Conservation (phyloP, 64 coral and sea anemone species). For the Trachythela sp. region DNA sequence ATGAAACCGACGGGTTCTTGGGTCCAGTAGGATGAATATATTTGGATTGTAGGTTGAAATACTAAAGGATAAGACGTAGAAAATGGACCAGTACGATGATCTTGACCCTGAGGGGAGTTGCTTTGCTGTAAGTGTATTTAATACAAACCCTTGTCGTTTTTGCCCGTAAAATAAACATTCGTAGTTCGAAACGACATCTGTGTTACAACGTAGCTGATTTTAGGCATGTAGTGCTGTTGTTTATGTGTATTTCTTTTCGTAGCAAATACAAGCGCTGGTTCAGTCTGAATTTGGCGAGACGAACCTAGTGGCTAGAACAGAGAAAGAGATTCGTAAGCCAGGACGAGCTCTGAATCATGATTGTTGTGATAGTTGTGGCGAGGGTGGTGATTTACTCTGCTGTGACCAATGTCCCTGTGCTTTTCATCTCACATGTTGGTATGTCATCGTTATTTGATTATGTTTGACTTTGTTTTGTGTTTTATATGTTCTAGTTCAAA, state of each 20-base stretch:
- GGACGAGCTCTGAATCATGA: slow-evolving; percentile 89
- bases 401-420: slow-evolving; percentile 96
- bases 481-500: neutral
- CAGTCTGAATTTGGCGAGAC: slow-evolving; percentile 80
- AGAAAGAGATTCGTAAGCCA: slow-evolving; percentile 79
- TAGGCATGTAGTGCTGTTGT: neutral
- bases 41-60: neutral
- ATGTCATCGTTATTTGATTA: slow-evolving; percentile 16
- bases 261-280: slow-evolving; percentile 98
- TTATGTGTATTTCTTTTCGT: slow-evolving; percentile 31
- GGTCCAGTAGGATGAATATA: neutral
- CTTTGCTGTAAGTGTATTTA: neutral
- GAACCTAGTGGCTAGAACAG: slow-evolving; percentile 58
- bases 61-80: neutral
- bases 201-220: neutral
- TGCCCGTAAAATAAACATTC: neutral
- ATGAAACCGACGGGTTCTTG: neutral
- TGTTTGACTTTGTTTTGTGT: neutral
- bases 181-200: neutral
- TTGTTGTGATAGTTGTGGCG: slow-evolving; percentile 94
- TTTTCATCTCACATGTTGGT: slow-evolving; percentile 97
- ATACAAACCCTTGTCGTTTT: neutral
- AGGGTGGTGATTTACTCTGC: slow-evolving; percentile 93
- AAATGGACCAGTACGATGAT: neutral
- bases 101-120: slow-evolving; percentile 4